Base-by-base conservation (phyloP, 2,888 invertebrate species). In the Drosophila neotestacea region DNA sequence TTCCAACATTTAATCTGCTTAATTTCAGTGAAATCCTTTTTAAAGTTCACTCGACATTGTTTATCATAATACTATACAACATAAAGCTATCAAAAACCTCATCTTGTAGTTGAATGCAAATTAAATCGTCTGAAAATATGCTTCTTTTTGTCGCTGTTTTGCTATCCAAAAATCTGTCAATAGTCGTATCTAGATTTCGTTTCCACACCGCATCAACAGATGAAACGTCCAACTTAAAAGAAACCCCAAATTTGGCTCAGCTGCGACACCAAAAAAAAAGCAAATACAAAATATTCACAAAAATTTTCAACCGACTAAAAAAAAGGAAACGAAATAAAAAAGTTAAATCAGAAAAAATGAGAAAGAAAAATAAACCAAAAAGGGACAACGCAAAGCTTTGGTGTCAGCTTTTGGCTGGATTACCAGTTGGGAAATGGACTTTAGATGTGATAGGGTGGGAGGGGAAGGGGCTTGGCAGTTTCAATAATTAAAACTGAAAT, bases 401-500 rank as follows among this genome's bases (percentile, higher is more conserved):
- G 47, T 48, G 67, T 67, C 42, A 52, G 47, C 52, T 55, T 66
- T 52, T 48, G 39, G 36, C 30, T 58, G 58, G 34, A 13, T 50
- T 39, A 10, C 32, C 34, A 41, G 27, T 30, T 16, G 34, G 13
- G 3, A 27, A 30, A 16, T 13, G 34, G 16, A 42, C 22, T 36
- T 50, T 11, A 34, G 4, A 36, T 10, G 34, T 32, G 32, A 2
- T 6, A 7, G 32, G 30, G 30, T 30, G 30, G 30, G 30, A 22
- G 22, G 22, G 22, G 22, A 6, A 2, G 38, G 39, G 51, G 46
- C 28, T 36, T 61, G 36, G 38, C 50, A 61, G 39, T 34, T 16
- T 38, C 36, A 28, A 50, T 63, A 50, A 51, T 71, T 59, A 51
- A 62, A 64, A 54, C 54, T 48, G 42, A 71, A 64, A 64, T 55